phyloP scores from a whole-genome alignment of 2,113 vertebrate species.

The Tylochromis polylepis region DNA sequence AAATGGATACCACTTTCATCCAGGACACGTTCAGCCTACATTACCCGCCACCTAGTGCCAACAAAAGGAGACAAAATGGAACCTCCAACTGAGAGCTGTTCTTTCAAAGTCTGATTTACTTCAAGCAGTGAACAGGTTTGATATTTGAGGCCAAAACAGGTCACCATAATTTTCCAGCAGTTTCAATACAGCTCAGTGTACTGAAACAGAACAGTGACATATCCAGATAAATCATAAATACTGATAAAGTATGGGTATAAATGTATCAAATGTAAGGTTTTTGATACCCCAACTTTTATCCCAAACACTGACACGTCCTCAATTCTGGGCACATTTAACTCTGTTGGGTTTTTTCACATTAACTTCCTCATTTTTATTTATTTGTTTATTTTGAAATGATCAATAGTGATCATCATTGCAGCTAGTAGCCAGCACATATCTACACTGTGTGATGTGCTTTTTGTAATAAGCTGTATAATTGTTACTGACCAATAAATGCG shows the following conservation, averaged over 20 bases:
- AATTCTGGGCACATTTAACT: neutral
- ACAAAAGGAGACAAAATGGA: neutral
- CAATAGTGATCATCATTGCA: neutral
- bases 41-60: neutral
- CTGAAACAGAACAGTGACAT: neutral
- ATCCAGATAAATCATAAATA: neutral
- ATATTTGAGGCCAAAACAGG: neutral
- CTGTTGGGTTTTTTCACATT: neutral
- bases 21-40: neutral
- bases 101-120: neutral
- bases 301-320: neutral
- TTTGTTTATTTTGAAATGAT: too few species aligned
- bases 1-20: neutral
- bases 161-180: neutral
- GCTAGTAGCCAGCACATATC: neutral
- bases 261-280: neutral
- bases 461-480: neutral
- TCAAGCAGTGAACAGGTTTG: neutral
- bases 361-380: neutral
- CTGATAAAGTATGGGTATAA: neutral
- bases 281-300: neutral
- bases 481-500: neutral
- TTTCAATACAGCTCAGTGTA: neutral
- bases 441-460: too few species aligned
- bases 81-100: neutral